These are phyloP conservation scores for Epinephelus moara DNA, from an alignment of 2,113 vertebrate species.

Conservation along the genomic window DNA sequence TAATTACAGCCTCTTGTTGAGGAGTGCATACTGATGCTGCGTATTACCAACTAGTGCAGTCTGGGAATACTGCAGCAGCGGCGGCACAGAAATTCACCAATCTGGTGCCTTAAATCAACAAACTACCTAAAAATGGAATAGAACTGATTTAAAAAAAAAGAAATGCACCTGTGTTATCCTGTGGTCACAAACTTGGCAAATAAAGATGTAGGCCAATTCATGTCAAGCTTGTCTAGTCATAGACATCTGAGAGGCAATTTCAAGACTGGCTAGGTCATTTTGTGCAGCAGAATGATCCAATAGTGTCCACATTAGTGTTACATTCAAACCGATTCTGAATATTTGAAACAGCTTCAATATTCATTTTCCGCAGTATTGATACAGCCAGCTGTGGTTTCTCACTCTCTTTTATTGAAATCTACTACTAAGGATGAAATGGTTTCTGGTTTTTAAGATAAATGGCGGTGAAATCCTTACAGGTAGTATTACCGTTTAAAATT, in stretches of 20 bases:
- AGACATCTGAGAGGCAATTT: constrained; percentile 1
- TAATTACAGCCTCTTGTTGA: constrained; percentile 80
- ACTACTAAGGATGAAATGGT: no score
- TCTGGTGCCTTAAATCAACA: constrained; percentile 9
- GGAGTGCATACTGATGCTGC: constrained; percentile 69
- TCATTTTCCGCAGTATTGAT: no score
- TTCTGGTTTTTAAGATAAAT: no score
- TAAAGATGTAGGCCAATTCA: not conserved
- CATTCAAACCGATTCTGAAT: no score
- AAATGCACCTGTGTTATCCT: not conserved
- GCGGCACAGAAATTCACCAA: constrained; percentile 17
- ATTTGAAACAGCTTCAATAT: no score
- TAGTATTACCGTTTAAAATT: no score
- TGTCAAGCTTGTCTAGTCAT: not conserved
- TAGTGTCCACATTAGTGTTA: not conserved
- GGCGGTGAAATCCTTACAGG: no score
- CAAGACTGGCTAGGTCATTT: not conserved
- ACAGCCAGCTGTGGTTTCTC: no score
- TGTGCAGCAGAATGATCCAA: not conserved
- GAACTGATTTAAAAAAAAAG: not conserved
- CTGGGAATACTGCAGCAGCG: constrained; percentile 27
- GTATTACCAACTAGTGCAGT: constrained; percentile 54
- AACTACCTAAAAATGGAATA: not conserved
- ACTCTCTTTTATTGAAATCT: no score
- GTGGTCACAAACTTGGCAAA: not conserved